Conservation (phyloP, 2,797 vertebrate genomes). For the Notoglanidium macrostoma region DNA sequence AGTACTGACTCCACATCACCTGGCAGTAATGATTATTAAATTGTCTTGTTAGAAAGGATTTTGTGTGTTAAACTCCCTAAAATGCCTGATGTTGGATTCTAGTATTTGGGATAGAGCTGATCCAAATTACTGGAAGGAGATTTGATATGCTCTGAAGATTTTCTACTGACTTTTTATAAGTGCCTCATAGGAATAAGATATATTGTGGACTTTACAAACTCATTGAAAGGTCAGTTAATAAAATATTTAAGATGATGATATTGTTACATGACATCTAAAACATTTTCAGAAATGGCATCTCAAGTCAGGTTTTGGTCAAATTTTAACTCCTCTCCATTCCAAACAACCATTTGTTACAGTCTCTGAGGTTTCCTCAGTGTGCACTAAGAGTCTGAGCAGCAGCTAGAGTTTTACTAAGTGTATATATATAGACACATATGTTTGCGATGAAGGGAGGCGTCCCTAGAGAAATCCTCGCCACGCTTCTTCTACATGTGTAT, state of each 20-base stretch:
- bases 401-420: slow-evolving; percentile 16
- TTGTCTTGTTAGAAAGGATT: neutral
- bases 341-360: neutral
- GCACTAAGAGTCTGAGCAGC: neutral
- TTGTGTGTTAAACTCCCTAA: neutral
- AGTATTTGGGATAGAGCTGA: neutral
- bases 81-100: neutral
- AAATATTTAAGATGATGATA: neutral
- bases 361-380: neutral
- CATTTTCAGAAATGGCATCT: neutral
- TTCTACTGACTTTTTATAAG: neutral
- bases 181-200: neutral
- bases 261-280: neutral
- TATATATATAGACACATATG: slow-evolving; percentile 25
- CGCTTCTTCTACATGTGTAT: slow-evolving; percentile 30
- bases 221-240: neutral
- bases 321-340: neutral
- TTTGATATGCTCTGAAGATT: neutral
- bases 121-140: neutral
- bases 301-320: neutral
- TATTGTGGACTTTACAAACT: neutral
- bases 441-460: slow-evolving; percentile 32
- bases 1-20: neutral
- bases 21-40: neutral
- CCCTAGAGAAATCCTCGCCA: slow-evolving; percentile 23